phyloP scores from a whole-genome alignment of 2,888 invertebrate genomes.

The Himalopsyche japonica region DNA sequence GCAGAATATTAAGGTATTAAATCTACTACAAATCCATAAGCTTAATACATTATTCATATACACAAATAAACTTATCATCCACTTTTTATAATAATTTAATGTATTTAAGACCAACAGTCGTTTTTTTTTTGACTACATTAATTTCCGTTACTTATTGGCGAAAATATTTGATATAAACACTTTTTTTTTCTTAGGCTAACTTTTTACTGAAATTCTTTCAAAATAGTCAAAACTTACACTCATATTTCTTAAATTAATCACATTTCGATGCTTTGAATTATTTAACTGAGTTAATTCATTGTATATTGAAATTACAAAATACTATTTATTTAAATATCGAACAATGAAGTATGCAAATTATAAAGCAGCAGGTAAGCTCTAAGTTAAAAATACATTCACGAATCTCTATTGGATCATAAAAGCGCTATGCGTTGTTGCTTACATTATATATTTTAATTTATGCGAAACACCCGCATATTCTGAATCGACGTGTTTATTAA shows the following conservation, averaged over 20 bases:
- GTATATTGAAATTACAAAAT: not conserved
- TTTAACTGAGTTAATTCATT: too few relatives aligned
- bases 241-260: too few relatives aligned
- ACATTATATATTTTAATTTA: not conserved
- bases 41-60: not conserved
- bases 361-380: not conserved
- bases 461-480: not conserved
- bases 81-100: too few relatives aligned
- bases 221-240: too few relatives aligned
- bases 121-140: too few relatives aligned
- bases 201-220: too few relatives aligned
- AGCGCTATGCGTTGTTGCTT: not conserved
- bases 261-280: too few relatives aligned
- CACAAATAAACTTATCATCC: too few relatives aligned
- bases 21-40: not conserved
- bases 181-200: too few relatives aligned
- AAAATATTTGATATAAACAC: too few relatives aligned
- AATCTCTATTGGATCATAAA: not conserved
- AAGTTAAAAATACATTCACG: not conserved
- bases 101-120: too few relatives aligned
- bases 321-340: not conserved
- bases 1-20: not conserved
- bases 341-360: not conserved
- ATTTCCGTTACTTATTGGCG: too few relatives aligned
- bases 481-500: not conserved